phyloP scores from a whole-genome alignment of 2,113 vertebrate genomes.

The Gymnogyps californianus region DNA sequence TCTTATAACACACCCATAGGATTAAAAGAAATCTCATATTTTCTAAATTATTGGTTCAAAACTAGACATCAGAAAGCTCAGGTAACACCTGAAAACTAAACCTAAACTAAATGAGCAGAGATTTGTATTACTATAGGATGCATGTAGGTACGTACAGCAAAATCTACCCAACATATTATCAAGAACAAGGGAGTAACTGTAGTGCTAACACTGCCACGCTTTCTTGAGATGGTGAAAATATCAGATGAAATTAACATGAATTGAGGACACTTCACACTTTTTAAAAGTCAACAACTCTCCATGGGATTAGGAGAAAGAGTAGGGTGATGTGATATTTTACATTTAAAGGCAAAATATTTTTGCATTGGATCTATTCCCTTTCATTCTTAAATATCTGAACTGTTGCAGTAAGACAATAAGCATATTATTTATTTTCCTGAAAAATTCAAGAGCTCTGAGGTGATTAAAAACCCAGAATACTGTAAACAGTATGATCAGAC shows the following conservation, averaged over 20 bases:
- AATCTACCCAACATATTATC: neutral
- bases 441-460: neutral
- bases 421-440: neutral
- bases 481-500: neutral
- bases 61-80: neutral
- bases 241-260: neutral
- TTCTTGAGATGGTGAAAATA: neutral
- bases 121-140: neutral
- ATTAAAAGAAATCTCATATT: neutral
- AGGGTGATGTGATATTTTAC: accelerated
- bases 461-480: neutral
- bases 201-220: neutral
- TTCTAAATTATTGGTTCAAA: neutral
- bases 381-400: neutral
- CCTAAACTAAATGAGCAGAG: neutral
- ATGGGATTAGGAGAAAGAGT: neutral
- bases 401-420: neutral
- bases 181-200: neutral
- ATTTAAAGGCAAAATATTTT: neutral
- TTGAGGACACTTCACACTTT: accelerated
- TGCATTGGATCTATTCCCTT: neutral
- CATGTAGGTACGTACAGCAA: accelerated
- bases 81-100: neutral
- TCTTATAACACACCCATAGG: neutral
- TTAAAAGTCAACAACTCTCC: neutral